Percentiles rank a stretch among this genome's conserved stretches.
phyloP scores from a whole-genome alignment of 1,140 invertebrate species.

The Dreissena rostriformis region DNA sequence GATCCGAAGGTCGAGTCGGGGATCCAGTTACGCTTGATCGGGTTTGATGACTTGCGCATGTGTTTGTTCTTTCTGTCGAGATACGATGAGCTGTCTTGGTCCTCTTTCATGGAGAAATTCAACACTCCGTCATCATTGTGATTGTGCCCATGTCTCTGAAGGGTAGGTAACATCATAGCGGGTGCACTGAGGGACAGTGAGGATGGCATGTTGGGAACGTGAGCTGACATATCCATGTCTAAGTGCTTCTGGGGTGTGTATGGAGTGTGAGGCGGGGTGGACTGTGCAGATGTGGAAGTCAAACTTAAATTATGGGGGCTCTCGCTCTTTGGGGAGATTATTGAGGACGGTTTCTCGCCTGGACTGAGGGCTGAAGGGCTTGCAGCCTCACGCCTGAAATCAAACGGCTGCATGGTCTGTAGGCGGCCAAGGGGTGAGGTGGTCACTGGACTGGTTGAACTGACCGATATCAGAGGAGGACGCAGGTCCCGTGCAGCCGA shows the following conservation, averaged over 20 bases:
- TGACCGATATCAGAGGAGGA: constrained; percentile 70
- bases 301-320: constrained; percentile 77
- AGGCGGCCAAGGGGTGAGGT: constrained; percentile 91
- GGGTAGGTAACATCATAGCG: constrained; percentile 59
- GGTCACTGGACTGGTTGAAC: constrained; percentile 75
- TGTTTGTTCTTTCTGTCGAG: constrained; percentile 82
- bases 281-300: constrained; percentile 69
- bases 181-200: constrained; percentile 51
- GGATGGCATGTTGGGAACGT: constrained; percentile 41
- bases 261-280: constrained; percentile 59
- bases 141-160: constrained; percentile 50
- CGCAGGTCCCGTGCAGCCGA: constrained; percentile 63
- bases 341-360: constrained; percentile 59
- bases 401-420: constrained; percentile 96
- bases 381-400: constrained; percentile 89
- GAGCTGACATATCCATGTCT: constrained; percentile 20
- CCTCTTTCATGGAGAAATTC: constrained; percentile 72
- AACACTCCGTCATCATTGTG: constrained; percentile 60
- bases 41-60: constrained; percentile 90
- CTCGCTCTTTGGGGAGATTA: constrained; percentile 68
- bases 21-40: constrained; percentile 95
- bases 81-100: constrained; percentile 67
- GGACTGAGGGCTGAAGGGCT: constrained; percentile 76
- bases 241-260: constrained; percentile 39
- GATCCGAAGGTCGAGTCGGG: constrained; percentile 83